Base-by-base conservation (phyloP, 2,888 invertebrate species). In the Ophraella communa region DNA sequence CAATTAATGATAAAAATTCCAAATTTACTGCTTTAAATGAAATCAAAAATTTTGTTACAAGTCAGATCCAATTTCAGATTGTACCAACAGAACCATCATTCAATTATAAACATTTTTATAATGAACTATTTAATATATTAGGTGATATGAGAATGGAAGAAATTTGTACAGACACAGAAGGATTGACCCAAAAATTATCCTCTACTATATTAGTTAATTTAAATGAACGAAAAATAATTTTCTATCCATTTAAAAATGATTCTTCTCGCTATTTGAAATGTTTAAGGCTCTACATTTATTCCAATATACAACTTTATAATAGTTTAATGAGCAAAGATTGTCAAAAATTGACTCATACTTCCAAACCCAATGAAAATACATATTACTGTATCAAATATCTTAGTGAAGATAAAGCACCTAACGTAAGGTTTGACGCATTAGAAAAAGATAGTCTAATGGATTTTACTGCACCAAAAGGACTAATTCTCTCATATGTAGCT, bases 11-110 rank as follows among this genome's bases (percentile, higher is more conserved):
- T 65, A 68, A 71, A 18, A 70, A 70, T 55, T 68, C 71, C 42
- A 73, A 73, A 51, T 78, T 77, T 62, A 71, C 75, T 8, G 76
- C 76, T 35, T 65, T 79, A 11, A 77, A 78, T 58, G 78, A 78
- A 67, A 76, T 74, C 0, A 76, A 77, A 73, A 75, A 73, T n/a
- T 78, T 78, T 35, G 64, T 56, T 42, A 69, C 67, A 4, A 70
- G 61, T 64, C 65, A 73, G 33, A 77, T 78, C 39, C 27, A 58
- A 21, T 74, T 78, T 49, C 71, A 77, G 61, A 23, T 78, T 17
- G 52, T 78, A 49, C 71, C 75, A 4, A 76, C 74, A 63, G 67
- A 65, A 2, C 21, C 58, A 8, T 54, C 69, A 39, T 79, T 79
- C 66, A 67, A 77, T 58, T 77, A 74, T 52, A 69, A 64, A 1